Conservation (phyloP, 2,113 vertebrate genomes). For the Clarias gariepinus region DNA sequence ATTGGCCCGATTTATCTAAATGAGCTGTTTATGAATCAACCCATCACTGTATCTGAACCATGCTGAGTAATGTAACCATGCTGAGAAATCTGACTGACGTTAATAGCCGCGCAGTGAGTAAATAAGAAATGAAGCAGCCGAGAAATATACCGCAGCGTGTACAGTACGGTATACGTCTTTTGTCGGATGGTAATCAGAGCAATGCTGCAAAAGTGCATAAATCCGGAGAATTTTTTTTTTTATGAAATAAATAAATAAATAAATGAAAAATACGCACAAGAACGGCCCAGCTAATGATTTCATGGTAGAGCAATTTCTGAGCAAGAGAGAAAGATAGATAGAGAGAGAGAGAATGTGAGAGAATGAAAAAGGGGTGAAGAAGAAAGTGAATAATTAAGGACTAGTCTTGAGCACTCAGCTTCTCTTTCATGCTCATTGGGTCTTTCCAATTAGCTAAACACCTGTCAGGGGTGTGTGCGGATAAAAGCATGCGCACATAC, state of each 20-base stretch:
- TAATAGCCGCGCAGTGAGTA: not conserved
- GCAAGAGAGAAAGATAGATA: not conserved
- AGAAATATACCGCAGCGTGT: not conserved
- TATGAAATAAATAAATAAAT: no score
- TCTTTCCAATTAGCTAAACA: conserved; percentile 31
- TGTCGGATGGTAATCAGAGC: not conserved
- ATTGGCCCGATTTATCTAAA: not conserved
- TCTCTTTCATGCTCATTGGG: conserved; percentile 8
- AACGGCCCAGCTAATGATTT: not conserved
- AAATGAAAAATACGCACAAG: not conserved
- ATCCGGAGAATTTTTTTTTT: no score
- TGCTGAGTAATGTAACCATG: not conserved
- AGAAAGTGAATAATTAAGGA: conserved; percentile 23
- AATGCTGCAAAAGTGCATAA: not conserved
- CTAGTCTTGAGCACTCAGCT: conserved; percentile 13
- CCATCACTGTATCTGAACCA: not conserved
- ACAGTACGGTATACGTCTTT: not conserved
- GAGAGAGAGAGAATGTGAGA: not conserved
- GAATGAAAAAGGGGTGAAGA: not conserved
- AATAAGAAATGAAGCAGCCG: not conserved
- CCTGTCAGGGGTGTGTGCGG: not conserved
- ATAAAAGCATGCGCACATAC: not conserved
- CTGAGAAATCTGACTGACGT: not conserved
- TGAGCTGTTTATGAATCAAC: not conserved
- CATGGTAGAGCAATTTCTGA: not conserved